phyloP scores from a whole-genome alignment of 2,797 vertebrate genomes.

The Anniella stebbinsi region DNA sequence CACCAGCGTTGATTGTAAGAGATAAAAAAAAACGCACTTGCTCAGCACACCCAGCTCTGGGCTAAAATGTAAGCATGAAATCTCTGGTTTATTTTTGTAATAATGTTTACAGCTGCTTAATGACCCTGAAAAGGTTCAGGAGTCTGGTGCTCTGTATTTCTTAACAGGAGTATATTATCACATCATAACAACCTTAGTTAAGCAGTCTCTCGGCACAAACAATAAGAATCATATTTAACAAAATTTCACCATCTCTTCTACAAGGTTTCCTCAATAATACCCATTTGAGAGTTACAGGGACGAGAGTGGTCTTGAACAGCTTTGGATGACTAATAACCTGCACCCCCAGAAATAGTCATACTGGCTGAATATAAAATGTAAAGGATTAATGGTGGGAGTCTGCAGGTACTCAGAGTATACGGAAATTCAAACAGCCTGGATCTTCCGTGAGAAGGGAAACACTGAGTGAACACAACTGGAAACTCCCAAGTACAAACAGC shows the following conservation, averaged over 20 bases:
- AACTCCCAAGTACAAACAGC: background rate
- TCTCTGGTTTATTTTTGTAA: constrained; percentile 87
- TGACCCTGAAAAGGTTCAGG: constrained; percentile 87
- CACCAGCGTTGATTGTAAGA: constrained; percentile 83
- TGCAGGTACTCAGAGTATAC: constrained; percentile 5
- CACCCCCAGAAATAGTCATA: constrained; percentile 31
- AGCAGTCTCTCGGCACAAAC: constrained; percentile 73
- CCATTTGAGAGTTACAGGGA: constrained; percentile 31
- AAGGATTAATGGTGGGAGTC: constrained; percentile 50
- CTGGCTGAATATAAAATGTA: constrained; percentile 8
- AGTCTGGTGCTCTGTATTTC: constrained; percentile 81
- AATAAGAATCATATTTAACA: constrained; percentile 75
- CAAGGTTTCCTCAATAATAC: constrained; percentile 53
- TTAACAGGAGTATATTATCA: constrained; percentile 80
- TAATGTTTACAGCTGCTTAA: constrained; percentile 89
- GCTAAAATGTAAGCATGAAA: constrained; percentile 88
- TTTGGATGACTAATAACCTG: constrained; percentile 45
- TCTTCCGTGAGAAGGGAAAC: background rate
- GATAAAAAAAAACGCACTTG: constrained; percentile 83
- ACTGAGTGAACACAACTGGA: background rate
- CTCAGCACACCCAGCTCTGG: constrained; percentile 84
- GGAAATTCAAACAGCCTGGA: background rate
- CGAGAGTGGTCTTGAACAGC: constrained; percentile 25
- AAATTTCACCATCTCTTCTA: constrained; percentile 65
- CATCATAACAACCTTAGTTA: constrained; percentile 80